Percentiles rank a stretch among this genome's conserved stretches.
Conservation (phyloP, 1,140 invertebrate species). For the Teleogryllus occipitalis region DNA sequence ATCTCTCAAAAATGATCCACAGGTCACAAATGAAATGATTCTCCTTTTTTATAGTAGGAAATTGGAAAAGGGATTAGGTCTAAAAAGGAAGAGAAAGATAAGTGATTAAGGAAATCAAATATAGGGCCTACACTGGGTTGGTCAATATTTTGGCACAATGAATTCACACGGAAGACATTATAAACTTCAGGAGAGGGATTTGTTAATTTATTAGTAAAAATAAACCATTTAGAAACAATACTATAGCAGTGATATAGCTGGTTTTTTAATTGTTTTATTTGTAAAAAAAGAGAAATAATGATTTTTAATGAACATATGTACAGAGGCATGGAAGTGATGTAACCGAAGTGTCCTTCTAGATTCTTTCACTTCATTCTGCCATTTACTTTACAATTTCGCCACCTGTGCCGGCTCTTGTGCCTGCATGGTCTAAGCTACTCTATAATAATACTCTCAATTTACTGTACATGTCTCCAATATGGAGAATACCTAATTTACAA, state of each 20-base stretch:
- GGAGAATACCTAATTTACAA: conserved; percentile 2
- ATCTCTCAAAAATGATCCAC: background rate
- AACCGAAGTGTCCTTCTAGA: background rate
- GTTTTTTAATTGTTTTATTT: conserved; percentile 13
- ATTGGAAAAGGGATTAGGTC: background rate
- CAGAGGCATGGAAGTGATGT: background rate
- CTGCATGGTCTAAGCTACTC: background rate
- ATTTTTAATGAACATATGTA: conserved; percentile 6
- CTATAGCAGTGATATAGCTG: conserved; percentile 21
- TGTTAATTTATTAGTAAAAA: conserved; percentile 14
- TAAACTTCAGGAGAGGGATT: conserved; percentile 7
- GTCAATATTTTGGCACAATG: conserved; percentile 21
- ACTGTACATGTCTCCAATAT: conserved; percentile 14
- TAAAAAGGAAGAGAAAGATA: conserved; percentile 12
- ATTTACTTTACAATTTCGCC: background rate
- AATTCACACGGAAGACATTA: conserved; percentile 21
- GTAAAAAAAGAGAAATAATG: conserved; percentile 7
- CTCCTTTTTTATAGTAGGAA: background rate
- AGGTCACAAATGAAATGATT: background rate
- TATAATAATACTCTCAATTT: background rate
- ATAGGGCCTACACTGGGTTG: conserved; percentile 11
- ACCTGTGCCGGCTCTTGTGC: background rate
- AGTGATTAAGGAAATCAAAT: conserved; percentile 9
- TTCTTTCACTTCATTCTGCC: background rate
- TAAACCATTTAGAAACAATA: conserved; percentile 16